Conservation (phyloP, 64 coral and sea anemone genomes). For the Montipora efflorescens region DNA sequence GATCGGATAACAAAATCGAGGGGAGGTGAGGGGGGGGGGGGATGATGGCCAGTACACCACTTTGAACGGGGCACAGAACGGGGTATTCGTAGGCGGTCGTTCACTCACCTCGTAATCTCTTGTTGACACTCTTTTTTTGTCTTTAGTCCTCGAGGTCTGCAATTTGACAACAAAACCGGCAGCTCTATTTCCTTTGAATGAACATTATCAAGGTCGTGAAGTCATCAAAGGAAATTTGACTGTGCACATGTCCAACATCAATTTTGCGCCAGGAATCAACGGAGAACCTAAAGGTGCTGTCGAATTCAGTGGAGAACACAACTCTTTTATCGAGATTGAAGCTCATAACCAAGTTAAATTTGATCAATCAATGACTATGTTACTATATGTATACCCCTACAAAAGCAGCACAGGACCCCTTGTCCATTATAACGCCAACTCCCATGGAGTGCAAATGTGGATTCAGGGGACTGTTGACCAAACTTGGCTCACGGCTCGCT, state of each 20-base stretch:
- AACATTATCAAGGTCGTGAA: constrained; percentile 43
- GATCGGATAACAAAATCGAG: no score
- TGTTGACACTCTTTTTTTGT: background rate
- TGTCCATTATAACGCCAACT: constrained; percentile 62
- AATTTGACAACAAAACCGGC: constrained; percentile 59
- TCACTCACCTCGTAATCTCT: no score
- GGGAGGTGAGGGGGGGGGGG: no score
- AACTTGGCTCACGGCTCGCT: constrained; percentile 33
- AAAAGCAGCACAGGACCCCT: constrained; percentile 54
- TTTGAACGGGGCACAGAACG: no score
- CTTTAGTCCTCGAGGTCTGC: constrained; percentile 54
- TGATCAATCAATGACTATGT: constrained; percentile 70
- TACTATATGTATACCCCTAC: constrained; percentile 49
- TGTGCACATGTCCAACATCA: constrained; percentile 16
- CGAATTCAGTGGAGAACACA: constrained; percentile 35
- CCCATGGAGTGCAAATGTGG: constrained; percentile 66
- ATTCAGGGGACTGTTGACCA: background rate
- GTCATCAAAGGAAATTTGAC: constrained; percentile 32
- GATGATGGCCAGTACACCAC: no score
- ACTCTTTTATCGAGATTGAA: constrained; percentile 78
- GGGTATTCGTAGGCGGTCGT: no score
- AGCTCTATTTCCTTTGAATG: constrained; percentile 73
- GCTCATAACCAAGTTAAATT: constrained; percentile 3
- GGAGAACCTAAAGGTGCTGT: constrained; percentile 54
- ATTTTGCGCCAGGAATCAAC: constrained; percentile 21